Base-by-base conservation (phyloP, 2,888 invertebrate genomes). In the Mesorhabditis sp. region DNA sequence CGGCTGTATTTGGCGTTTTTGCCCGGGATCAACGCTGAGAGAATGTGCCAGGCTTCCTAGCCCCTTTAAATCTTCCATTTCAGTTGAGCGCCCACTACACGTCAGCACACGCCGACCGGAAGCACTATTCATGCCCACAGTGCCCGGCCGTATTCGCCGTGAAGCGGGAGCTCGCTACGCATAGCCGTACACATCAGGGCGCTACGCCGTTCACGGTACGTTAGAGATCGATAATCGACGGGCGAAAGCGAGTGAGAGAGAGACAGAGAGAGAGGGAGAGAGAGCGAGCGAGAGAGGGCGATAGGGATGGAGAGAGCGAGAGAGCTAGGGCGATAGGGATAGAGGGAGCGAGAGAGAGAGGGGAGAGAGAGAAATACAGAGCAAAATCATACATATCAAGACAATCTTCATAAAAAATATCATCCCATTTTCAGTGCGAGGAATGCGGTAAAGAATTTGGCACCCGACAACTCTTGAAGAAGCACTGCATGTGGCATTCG, bases 401-500 rank as follows among this genome's bases (percentile, higher is more conserved):
- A 7, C 5, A 44, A 28, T 45, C n/a, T 50, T 44, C 7, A 1
- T 15, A 63, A 63, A 15, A 7, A n/a, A 13, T 10, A 7, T n/a
- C 63, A 15, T n/a, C 1, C 28, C 28, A 15, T 68, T 69, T 76
- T 69, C 71, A 79, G 74, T 87, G 87, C 75, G 76, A 81, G 5
- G 81, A 83, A 42, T 87, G 87, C 77, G 86, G 87, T 15, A 87
- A 86, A 72, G 86, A 86, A 64, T 87, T 87, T 76, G 87, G 87
- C 41, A 87, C 87, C 66, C 85, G 86, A 28, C 87, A 87, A 72
- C 83, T 87, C 7, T 74, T 87, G 69, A 83, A 86, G 69, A 85
- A 87, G 62, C 87, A 87, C 77, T 86, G 86, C 70, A 83, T 87
- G 81, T 87, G 87, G 82, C 87, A 87, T 77, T 83, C 83, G 6